Evolutionary conservation across 2,113 vertebrate genomes (phyloP), one percentile per base, ranked within the genome.

Genomic region (Tilapia sparmanii): DNA sequence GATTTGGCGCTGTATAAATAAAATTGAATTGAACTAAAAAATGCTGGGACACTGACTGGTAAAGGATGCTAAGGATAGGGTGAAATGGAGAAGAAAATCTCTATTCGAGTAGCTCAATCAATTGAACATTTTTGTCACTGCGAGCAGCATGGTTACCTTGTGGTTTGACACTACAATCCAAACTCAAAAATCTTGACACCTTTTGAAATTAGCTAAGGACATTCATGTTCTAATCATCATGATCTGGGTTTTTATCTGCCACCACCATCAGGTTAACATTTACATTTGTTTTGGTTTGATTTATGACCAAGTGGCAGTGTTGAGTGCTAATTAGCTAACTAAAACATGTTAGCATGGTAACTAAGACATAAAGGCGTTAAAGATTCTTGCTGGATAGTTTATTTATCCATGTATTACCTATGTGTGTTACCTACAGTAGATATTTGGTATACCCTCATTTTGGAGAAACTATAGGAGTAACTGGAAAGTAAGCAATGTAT

Each of bases 1-100:
- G 59, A 63, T 63, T n/a, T n/a, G 59, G 6, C 18, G 0, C 10
- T 35, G 6, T 11, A 0, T 63, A 3, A 63, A 63, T 35, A 1
- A 35, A 61, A 61, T 19, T 61, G 2, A 61, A 33, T 31, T 0
- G 26, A 61, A 6, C 26, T 31, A 63, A 35, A 0, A 35, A 63
- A 63, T 11, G 29, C 29, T 11, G 59, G 57, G 29, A 63, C 18
- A 8, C 18, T 12, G 18, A 66, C 18, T 12, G 61, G 61, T 35
- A 0, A 66, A 68, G 7, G 19, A 68, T 68, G 35, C 35, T 68
- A 40, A 40, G 18, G 4, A 47, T 18, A 8, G 47, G 55, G 0
- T 68, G 63, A 15, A 40, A 40, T 40, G 19, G 63, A 22, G 19
- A 68, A 38, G n/a, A 15, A 68, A 15, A 40, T 22, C 19, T 40